Evolutionary conservation across 2,888 invertebrate genomes (phyloP), one percentile per base, ranked within the genome.

Genomic region (Hirtodrosophila alboralis): DNA sequence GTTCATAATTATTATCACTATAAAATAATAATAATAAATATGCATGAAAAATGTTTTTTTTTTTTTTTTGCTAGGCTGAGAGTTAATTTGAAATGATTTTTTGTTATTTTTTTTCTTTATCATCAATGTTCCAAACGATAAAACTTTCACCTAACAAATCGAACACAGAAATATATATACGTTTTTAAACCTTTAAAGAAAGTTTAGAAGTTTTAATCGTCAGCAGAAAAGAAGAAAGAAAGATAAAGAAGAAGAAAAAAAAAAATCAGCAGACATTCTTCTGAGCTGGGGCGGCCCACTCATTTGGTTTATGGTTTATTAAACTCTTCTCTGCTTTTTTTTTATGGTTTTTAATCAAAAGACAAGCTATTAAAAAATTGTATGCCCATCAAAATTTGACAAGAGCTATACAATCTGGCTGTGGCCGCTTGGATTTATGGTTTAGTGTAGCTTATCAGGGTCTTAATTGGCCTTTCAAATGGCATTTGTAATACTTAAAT

Each of bases 71-170:
- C n/a, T n/a, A n/a, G n/a, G n/a, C n/a, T n/a, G n/a, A n/a, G 37
- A 21, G 21, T 8, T 14, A 48, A 51, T 21, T 48, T 28, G 44
- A 54, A 69, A 45, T 45, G 36, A 14, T 33, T 51, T 58, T 33
- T 18, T 45, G 10, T 30, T 30, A 30, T 41, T 16, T 52, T 27
- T 31, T 34, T 30, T 33, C 45, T 31, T 43, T 34, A 48, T 59
- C 38, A 54, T 66, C 56, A 66, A 72, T 44, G 67, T 61, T 66
- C 41, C 41, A 48, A 65, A 4, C 65, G 36, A 70, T 66, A 70
- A 66, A 75, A 75, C 75, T 73, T 73, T 73, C 75, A 75, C 73
- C 75, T 62, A n/a, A 75, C 71, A 70, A 73, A 73, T 73, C 61
- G 62, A 54, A 57, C 56, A 36, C 47, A 34, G 69, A 74, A 73